A percentile compares a stretch with the other conserved stretches of the same genome.
These are phyloP conservation scores for Conomelus anceps DNA, from an alignment of 2,888 invertebrate species.

Conservation along the genomic window DNA sequence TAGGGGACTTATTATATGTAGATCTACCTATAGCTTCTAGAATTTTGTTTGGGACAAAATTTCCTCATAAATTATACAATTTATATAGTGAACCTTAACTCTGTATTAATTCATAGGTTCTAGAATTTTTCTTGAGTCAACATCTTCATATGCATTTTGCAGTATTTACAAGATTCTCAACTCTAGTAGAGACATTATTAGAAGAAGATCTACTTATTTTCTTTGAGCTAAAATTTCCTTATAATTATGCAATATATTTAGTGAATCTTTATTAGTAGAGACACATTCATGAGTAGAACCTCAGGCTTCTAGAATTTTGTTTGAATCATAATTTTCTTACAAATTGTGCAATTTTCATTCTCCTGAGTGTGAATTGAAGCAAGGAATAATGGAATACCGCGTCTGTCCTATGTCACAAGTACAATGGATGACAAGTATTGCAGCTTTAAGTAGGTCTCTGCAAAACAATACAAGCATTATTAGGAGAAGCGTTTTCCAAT, in stretches of 20 bases:
- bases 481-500: neutral
- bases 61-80: neutral
- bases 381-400: neutral
- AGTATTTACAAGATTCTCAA: too few relatives aligned
- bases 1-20: too few relatives aligned
- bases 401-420: neutral
- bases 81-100: too few relatives aligned
- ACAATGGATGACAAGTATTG: neutral
- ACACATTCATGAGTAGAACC: too few relatives aligned
- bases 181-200: too few relatives aligned
- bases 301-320: neutral
- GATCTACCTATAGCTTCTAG: neutral
- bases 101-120: too few relatives aligned
- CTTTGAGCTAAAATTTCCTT: too few relatives aligned
- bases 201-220: too few relatives aligned
- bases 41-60: neutral
- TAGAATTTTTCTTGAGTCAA: too few relatives aligned
- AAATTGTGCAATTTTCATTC: neutral
- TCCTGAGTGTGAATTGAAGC: neutral
- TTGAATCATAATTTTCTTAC: neutral
- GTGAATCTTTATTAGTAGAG: too few relatives aligned
- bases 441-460: neutral
- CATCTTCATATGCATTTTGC: too few relatives aligned
- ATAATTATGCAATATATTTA: too few relatives aligned
- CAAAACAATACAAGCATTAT: neutral